These are phyloP conservation scores for Drosophila fulvimacula DNA, from an alignment of 2,888 invertebrate genomes.

Conservation along the genomic window DNA sequence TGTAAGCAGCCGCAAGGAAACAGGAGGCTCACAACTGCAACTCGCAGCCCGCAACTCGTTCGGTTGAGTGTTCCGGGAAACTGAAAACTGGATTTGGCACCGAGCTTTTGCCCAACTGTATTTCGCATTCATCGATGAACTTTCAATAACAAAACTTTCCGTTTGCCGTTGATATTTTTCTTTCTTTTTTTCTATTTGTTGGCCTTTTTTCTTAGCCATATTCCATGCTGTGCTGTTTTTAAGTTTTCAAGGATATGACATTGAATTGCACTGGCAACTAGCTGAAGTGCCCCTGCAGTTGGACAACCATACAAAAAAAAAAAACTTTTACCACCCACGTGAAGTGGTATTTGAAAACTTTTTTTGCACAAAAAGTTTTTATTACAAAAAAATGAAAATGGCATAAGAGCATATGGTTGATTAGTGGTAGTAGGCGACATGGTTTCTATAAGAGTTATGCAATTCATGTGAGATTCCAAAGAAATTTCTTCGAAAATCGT, in stretches of 20 bases:
- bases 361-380: slow-evolving; percentile 37
- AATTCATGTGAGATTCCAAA: neutral
- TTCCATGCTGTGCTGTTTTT: slow-evolving; percentile 32
- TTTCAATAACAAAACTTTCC: slow-evolving; percentile 78
- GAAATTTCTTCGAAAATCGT: neutral
- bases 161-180: slow-evolving; percentile 30
- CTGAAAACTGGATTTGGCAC: slow-evolving; percentile 20
- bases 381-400: slow-evolving; percentile 40
- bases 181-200: slow-evolving; percentile 14
- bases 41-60: slow-evolving; percentile 34
- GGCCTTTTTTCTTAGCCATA: slow-evolving; percentile 12
- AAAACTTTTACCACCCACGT: slow-evolving; percentile 33
- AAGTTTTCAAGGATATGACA: slow-evolving; percentile 76
- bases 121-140: slow-evolving; percentile 77
- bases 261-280: slow-evolving; percentile 73
- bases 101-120: slow-evolving; percentile 33
- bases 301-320: slow-evolving; percentile 13
- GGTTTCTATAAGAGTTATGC: slow-evolving; percentile 1
- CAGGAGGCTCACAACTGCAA: slow-evolving; percentile 32
- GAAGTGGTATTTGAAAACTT: slow-evolving; percentile 36
- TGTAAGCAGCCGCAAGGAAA: slow-evolving; percentile 75
- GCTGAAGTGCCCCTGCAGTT: slow-evolving; percentile 57
- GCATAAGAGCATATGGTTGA: slow-evolving; percentile 22
- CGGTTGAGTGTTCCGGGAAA: slow-evolving; percentile 29
- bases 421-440: slow-evolving; percentile 29